A percentile compares a stretch with the other conserved stretches of the same genome.
These are phyloP conservation scores for Drosophila nr. fundita DNA, from an alignment of 2,888 invertebrate genomes.

Conservation along the genomic window DNA sequence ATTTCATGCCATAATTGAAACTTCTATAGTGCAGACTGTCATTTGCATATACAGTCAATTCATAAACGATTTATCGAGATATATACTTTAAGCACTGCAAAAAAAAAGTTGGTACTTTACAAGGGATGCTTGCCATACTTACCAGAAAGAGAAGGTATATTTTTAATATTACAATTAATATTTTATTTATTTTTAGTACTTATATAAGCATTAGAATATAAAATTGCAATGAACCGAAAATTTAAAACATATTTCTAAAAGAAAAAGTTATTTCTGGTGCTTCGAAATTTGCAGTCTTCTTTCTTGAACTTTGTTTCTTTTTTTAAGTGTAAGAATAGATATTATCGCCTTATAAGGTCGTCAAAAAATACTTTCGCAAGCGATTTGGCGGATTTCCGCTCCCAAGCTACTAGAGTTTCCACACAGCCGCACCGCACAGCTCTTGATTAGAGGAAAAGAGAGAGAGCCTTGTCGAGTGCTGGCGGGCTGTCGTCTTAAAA, in stretches of 20 bases:
- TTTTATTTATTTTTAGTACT: neutral
- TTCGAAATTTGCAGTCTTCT: neutral
- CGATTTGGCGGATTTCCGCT: conserved; percentile 65
- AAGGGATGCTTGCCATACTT: rapidly evolving
- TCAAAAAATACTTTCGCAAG: conserved; percentile 35
- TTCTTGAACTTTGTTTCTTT: neutral
- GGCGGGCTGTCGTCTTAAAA: conserved; percentile 47
- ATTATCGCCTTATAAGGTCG: conserved; percentile 35
- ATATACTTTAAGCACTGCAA: neutral
- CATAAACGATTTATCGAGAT: conserved; percentile 5
- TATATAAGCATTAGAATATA: neutral
- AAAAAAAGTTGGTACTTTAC: neutral
- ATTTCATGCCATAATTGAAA: conserved; percentile 45
- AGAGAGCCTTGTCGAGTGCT: conserved; percentile 23
- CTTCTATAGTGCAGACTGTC: conserved; percentile 9
- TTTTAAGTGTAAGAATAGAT: conserved; percentile 10
- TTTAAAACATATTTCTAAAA: rapidly evolving
- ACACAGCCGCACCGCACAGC: conserved; percentile 34
- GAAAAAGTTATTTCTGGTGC: neutral
- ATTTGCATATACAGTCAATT: conserved; percentile 33
- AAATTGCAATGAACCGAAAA: neutral
- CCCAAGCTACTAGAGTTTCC: conserved; percentile 73
- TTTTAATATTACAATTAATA: neutral
- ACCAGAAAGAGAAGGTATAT: neutral
- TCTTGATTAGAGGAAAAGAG: conserved; percentile 42